Conservation (phyloP, 2,113 vertebrate genomes). For the Ochotona curzoniae region DNA sequence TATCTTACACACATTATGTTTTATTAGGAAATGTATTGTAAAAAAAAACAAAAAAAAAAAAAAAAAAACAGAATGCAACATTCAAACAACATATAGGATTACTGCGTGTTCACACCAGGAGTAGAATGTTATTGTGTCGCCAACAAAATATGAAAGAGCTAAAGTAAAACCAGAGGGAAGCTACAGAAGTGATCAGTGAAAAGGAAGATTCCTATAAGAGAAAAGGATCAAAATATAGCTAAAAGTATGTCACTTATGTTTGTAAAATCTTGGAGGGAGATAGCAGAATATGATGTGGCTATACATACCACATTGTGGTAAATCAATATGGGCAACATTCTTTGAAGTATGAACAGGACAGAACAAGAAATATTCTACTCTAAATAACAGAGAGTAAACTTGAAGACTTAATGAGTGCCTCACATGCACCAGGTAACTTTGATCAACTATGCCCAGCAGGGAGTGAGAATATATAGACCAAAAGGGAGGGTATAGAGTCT, state of each 20-base stretch:
- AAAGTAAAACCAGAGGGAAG: constrained; percentile 36
- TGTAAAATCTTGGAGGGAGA: constrained; percentile 24
- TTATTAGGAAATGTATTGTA: constrained; percentile 21
- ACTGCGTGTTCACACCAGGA: constrained; percentile 17
- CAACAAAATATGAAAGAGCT: constrained; percentile 36
- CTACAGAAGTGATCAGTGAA: constrained; percentile 19
- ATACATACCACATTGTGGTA: not conserved
- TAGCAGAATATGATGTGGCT: not conserved
- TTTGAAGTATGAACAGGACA: not conserved
- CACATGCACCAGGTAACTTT: not conserved
- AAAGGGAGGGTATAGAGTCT: not conserved
- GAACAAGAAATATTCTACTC: not conserved
- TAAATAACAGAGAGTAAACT: constrained; percentile 6
- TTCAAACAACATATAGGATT: not conserved
- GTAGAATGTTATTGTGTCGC: constrained; percentile 16
- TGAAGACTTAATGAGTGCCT: constrained; percentile 40
- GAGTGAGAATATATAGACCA: not conserved
- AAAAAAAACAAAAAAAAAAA: too few relatives aligned
- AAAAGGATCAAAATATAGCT: constrained; percentile 40
- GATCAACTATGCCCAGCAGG: not conserved
- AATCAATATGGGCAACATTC: not conserved
- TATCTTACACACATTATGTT: not conserved
- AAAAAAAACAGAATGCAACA: constrained; percentile 21
- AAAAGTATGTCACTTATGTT: not conserved
- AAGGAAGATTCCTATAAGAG: not conserved